Base-by-base conservation (phyloP, 2,888 invertebrate genomes). In the Drosophila paranaensis region DNA sequence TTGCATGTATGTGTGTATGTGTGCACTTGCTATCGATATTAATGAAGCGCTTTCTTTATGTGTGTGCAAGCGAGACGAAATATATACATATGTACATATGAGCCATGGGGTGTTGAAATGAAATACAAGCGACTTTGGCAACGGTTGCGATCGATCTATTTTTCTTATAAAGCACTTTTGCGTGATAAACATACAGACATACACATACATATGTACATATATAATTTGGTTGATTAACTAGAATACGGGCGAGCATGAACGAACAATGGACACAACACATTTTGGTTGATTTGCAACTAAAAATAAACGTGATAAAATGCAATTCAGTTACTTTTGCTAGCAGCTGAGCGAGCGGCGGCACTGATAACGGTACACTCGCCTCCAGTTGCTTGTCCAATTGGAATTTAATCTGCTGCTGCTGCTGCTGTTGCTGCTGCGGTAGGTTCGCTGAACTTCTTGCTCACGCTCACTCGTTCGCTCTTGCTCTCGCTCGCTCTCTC, bases 251-350 rank as follows among this genome's bases (percentile, higher is more conserved):
- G 48, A 25, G 61, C 68, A 57, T 56, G 62, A 75, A 68, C 61
- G 62, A 75, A 68, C 61, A 71, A 51, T 67, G 63, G 33, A 30
- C 56, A 70, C 42, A 46, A 33, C 33, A 33, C 56, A 57, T 54
- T 73, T 77, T 67, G 63, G 53, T 51, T 71, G 77, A 71, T 87
- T 84, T 71, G 80, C 84, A 84, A 85, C 84, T 84, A 88, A 88
- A 84, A 84, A 84, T 84, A 84, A 84, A 84, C 88, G 88, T 84
- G 88, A 84, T 84, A 88, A 84, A 81, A 88, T 84, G 84, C 84
- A 84, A 77, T 85, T 85, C 71, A 82, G 48, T 66, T 39, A 68
- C 1, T 58, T 42, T 40, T n/a, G 37, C 48, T 35, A 45, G 35
- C 37, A 33, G 20, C 57, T 27, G 40, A 27, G n/a, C 46, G 60